A percentile compares a stretch with the other conserved stretches of the same genome.
Conservation (phyloP, 1,140 invertebrate species). For the Vollenhovia emeryi region DNA sequence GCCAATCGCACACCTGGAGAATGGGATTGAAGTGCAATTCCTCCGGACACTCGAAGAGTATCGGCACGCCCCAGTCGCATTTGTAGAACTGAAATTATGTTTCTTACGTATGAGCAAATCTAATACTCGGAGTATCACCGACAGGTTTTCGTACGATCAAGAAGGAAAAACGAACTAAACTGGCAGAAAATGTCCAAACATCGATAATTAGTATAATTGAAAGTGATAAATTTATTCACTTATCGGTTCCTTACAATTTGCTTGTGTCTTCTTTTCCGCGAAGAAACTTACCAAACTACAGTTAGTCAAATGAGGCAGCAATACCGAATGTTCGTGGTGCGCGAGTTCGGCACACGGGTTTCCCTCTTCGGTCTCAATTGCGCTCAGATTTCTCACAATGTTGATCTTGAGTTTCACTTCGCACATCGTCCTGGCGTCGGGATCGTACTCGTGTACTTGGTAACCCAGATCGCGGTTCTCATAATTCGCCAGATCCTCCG, state of each 20-base stretch:
- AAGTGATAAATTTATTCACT: neutral
- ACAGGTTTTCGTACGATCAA: neutral
- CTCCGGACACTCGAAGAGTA: slow-evolving; percentile 82
- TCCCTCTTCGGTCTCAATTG: neutral
- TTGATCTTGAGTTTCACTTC: slow-evolving; percentile 25
- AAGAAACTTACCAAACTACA: slow-evolving; percentile 38
- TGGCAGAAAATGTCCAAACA: neutral
- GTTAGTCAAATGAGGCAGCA: slow-evolving; percentile 21
- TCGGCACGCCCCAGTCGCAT: slow-evolving; percentile 84
- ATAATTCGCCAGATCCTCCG: neutral
- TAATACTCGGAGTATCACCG: neutral
- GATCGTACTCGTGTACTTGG: neutral
- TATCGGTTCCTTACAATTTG: neutral
- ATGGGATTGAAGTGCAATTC: slow-evolving; percentile 85
- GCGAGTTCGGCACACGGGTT: neutral
- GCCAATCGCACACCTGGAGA: slow-evolving; percentile 80
- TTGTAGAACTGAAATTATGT: slow-evolving; percentile 82
- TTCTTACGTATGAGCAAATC: neutral
- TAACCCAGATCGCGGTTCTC: neutral
- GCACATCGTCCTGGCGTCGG: neutral
- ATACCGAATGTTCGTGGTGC: neutral
- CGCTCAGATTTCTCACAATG: neutral
- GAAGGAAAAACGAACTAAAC: neutral
- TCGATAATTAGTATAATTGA: neutral
- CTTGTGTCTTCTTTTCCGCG: neutral